Percentiles rank a stretch among this genome's conserved stretches.
Conservation (phyloP, 2,797 vertebrate genomes). For the Rhinoraja longicauda region DNA sequence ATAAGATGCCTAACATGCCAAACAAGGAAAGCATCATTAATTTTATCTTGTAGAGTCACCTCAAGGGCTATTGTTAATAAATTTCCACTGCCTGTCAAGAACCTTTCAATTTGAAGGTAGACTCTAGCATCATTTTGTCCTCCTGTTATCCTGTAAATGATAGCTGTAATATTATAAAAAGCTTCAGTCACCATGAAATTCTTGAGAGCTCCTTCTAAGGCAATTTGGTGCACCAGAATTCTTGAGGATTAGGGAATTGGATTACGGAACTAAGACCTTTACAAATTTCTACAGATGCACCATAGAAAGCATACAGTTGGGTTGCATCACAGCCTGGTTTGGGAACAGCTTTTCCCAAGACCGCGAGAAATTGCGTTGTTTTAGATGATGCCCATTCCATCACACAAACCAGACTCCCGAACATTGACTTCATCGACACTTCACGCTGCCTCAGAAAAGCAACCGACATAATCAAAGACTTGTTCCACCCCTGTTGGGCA, state of each 20-base stretch:
- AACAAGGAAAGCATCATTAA: neutral
- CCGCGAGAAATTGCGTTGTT: too few species aligned
- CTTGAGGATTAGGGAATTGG: neutral
- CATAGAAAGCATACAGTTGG: too few species aligned
- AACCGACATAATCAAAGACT: too few species aligned
- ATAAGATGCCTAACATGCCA: neutral
- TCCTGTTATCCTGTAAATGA: neutral
- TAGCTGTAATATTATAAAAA: neutral
- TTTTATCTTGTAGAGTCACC: neutral
- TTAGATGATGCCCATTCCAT: too few species aligned
- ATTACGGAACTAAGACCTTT: neutral
- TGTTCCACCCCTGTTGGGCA: too few species aligned
- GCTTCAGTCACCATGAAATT: neutral
- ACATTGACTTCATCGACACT: too few species aligned
- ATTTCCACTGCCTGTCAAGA: neutral
- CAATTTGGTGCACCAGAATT: neutral
- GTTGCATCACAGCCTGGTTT: too few species aligned
- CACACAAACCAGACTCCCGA: too few species aligned
- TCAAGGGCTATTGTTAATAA: neutral
- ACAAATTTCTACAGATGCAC: too few species aligned
- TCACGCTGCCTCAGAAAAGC: too few species aligned
- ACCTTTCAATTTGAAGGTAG: neutral
- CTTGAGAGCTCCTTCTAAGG: neutral
- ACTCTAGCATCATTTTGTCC: neutral
- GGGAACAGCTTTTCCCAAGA: too few species aligned